Base-by-base conservation (phyloP, 92 coral and sea anemone species). In the Scolanthus callimorphus region DNA sequence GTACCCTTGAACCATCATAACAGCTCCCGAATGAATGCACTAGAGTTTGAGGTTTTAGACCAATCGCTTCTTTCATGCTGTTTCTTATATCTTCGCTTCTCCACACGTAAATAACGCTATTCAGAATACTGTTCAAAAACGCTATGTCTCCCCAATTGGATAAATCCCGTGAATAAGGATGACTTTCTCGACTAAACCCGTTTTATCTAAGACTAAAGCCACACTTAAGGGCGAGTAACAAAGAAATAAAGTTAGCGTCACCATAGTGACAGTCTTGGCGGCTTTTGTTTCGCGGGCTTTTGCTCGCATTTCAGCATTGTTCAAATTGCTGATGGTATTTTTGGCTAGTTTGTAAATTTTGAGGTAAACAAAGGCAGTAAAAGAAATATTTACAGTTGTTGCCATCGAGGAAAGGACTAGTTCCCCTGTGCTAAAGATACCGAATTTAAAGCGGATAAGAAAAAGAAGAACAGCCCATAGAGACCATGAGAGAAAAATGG, bases 51-150 rank as follows among this genome's bases (percentile, higher is more conserved):
- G n/a, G n/a, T n/a, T 34, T 34, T 34, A 46, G 23, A 34, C 43
- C 15, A 6, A 34, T 6, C 52, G 52, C 52, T 20, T 46, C 52
- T 46, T 10, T 11, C 19, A 46, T 20, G 17, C 52, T 46, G 17
- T 46, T 55, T 1, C 83, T 45, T 25, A 76, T 68, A 6, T 76
- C 76, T 21, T 64, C 51, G 53, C 63, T 67, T 24, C 83, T 62
- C 83, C 83, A 76, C 23, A 71, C 66, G 25, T 76, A 76, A 23
- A 76, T 76, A 26, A 59, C 45, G 8, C 75, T 71, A 29, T 76
- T 76, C 29, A 76, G 48, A 1, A 63, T 41, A 38, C 83, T 76
- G 70, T 68, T 76, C 3, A 75, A 31, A 56, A 76, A 68, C n/a
- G 68, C 63, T 49, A 68, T 25, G 28, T 67, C 48, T 76, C 83